These are phyloP conservation scores for Centropyge bicolor DNA, from an alignment of 2,797 vertebrate species.

Conservation along the genomic window DNA sequence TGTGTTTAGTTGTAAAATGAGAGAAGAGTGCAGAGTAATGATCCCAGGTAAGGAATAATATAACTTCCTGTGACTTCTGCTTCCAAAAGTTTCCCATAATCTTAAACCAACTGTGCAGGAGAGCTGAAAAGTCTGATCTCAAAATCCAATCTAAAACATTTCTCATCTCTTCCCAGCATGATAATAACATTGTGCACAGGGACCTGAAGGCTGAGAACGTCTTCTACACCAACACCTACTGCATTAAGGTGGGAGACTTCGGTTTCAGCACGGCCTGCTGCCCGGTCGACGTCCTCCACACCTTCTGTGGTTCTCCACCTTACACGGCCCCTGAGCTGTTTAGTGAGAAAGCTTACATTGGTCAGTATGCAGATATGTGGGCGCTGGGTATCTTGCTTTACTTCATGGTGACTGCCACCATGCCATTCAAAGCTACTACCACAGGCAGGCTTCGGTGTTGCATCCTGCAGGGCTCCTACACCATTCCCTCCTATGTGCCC, in stretches of 20 bases:
- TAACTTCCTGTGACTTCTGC: not conserved
- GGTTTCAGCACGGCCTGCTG: slow-evolving; percentile 81
- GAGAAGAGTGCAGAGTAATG: not conserved
- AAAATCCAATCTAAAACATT: not conserved
- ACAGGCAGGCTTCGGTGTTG: slow-evolving; percentile 71
- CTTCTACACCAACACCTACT: slow-evolving; percentile 81
- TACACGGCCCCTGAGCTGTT: slow-evolving; percentile 87
- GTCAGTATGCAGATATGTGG: slow-evolving; percentile 81
- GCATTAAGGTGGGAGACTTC: slow-evolving; percentile 87
- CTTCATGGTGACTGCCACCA: slow-evolving; percentile 81
- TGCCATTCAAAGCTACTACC: slow-evolving; percentile 80
- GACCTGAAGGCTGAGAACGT: slow-evolving; percentile 87
- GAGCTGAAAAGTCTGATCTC: not conserved
- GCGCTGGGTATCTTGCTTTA: slow-evolving; percentile 84
- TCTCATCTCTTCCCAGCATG: slow-evolving; percentile 77
- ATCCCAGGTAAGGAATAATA: not conserved
- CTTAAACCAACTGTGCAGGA: not conserved
- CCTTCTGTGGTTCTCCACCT: slow-evolving; percentile 84
- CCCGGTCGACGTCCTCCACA: slow-evolving; percentile 72
- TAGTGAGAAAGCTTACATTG: slow-evolving; percentile 74
- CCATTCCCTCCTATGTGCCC: slow-evolving; percentile 75
- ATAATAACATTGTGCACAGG: slow-evolving; percentile 84
- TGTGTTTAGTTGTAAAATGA: not conserved
- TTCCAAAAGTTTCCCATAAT: not conserved
- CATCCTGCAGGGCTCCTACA: slow-evolving; percentile 81